These are phyloP conservation scores for Geodia barretti DNA, from an alignment of 37 sponge, comb jelly and placozoan genomes.

Conservation along the genomic window DNA sequence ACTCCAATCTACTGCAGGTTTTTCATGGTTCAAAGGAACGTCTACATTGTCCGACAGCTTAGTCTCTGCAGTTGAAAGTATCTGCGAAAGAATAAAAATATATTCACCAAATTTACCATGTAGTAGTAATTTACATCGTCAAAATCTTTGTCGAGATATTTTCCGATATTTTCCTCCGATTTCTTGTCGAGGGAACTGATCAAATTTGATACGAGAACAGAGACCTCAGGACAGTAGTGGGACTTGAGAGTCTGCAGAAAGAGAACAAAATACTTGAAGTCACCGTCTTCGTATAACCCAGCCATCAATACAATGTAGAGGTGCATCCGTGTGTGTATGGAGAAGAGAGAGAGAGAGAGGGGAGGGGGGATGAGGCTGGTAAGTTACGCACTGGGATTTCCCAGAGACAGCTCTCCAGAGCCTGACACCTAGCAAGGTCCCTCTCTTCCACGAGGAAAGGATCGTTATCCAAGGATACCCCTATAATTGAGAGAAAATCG, in stretches of 20 bases:
- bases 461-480: slow-evolving; percentile 36
- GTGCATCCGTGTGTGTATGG: no score
- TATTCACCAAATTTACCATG: no score
- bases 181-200: no score
- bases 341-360: no score
- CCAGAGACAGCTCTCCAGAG: slow-evolving; percentile 97
- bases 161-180: slow-evolving; percentile 54
- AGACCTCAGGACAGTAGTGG: slow-evolving; percentile 82
- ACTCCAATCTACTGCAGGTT: slow-evolving; percentile 29
- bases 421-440: slow-evolving; percentile 80
- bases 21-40: slow-evolving; percentile 10
- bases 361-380: background rate
- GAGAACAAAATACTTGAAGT: background rate
- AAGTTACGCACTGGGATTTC: slow-evolving; percentile 72
- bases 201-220: slow-evolving; percentile 52
- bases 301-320: no score
- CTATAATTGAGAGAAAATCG: background rate
- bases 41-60: background rate
- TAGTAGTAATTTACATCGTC: no score
- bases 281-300: no score
- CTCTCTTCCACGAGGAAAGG: slow-evolving; percentile 62
- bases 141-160: slow-evolving; percentile 43
- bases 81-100: background rate
- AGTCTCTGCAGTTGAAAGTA: slow-evolving; percentile 6
- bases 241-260: slow-evolving; percentile 70